Percentiles rank a stretch among this genome's conserved stretches.
phyloP scores from a whole-genome alignment of 2,888 invertebrate genomes.

The Enoplolaimus lenunculus region DNA sequence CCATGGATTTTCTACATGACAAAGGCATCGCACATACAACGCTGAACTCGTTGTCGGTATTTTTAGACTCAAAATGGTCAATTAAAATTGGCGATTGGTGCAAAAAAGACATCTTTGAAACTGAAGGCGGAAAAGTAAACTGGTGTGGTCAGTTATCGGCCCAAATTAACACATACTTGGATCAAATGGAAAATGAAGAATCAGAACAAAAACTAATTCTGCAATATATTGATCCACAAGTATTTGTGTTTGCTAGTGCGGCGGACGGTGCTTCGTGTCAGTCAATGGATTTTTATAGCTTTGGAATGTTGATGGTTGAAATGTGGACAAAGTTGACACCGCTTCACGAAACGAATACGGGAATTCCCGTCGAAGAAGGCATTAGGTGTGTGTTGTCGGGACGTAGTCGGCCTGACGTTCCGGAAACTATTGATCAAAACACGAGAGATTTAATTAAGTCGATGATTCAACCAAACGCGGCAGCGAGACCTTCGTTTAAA shows the following conservation, averaged over 20 bases:
- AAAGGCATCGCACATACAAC: constrained; percentile 1
- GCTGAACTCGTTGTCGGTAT: constrained; percentile 5
- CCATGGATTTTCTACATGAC: background rate
- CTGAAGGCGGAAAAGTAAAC: background rate
- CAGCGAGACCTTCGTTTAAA: background rate
- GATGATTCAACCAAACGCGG: background rate
- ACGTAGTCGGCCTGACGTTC: background rate
- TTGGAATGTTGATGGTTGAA: constrained; percentile 5
- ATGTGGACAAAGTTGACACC: background rate
- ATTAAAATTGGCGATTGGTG: constrained; percentile 16
- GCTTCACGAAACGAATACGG: background rate
- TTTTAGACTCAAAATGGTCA: constrained; percentile 14
- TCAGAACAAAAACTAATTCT: background rate
- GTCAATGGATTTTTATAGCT: constrained; percentile 1
- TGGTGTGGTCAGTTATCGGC: background rate
- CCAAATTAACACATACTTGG: background rate
- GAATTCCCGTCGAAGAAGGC: background rate
- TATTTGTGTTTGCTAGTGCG: background rate
- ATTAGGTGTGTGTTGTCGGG: background rate
- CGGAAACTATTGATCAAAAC: background rate
- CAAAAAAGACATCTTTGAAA: background rate
- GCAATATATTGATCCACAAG: constrained; percentile 8
- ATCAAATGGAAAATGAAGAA: background rate
- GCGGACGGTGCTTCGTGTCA: background rate
- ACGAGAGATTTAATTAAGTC: background rate